A percentile compares a stretch with the other conserved stretches of the same genome.
These are phyloP conservation scores for Priocnemis perturbator DNA, from an alignment of 2,888 invertebrate genomes.

Conservation along the genomic window DNA sequence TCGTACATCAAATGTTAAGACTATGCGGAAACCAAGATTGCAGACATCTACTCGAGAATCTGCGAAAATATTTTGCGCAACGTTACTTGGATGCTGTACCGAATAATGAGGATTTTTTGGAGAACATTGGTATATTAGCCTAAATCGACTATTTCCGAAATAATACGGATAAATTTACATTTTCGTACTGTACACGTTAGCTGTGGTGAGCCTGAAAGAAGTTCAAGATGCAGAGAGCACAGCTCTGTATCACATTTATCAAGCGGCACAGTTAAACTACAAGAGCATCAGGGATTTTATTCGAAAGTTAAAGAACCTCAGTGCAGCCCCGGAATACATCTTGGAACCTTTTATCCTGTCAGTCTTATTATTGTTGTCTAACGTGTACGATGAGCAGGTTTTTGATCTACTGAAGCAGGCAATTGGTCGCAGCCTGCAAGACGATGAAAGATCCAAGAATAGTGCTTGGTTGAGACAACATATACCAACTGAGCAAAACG, in stretches of 20 bases:
- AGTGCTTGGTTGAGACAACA: constrained; percentile 79
- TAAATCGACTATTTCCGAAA: constrained; percentile 9
- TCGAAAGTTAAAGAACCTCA: constrained; percentile 75
- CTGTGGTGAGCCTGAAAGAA: constrained; percentile 70
- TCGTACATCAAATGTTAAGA: constrained; percentile 82
- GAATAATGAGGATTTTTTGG: constrained; percentile 47
- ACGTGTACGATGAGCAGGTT: constrained; percentile 76
- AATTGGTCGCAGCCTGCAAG: constrained; percentile 72
- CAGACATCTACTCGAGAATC: constrained; percentile 75
- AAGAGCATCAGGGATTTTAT: constrained; percentile 76
- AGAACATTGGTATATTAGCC: constrained; percentile 57
- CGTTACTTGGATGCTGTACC: constrained; percentile 63
- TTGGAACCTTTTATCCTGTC: constrained; percentile 81
- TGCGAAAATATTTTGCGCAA: constrained; percentile 77
- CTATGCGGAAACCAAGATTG: constrained; percentile 76
- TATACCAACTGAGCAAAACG: constrained; percentile 67
- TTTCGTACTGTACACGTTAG: constrained; percentile 28
- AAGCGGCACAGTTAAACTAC: constrained; percentile 74
- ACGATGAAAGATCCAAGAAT: constrained; percentile 73
- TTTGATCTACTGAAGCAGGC: constrained; percentile 70
- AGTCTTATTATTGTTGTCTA: constrained; percentile 77
- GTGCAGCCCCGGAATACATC: constrained; percentile 78
- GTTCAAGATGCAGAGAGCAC: constrained; percentile 80
- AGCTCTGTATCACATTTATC: constrained; percentile 79
- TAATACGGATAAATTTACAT: constrained; percentile 8